Evolutionary conservation across 2,888 invertebrate genomes (phyloP).

Genomic region (Brassicogethes aeneus): DNA sequence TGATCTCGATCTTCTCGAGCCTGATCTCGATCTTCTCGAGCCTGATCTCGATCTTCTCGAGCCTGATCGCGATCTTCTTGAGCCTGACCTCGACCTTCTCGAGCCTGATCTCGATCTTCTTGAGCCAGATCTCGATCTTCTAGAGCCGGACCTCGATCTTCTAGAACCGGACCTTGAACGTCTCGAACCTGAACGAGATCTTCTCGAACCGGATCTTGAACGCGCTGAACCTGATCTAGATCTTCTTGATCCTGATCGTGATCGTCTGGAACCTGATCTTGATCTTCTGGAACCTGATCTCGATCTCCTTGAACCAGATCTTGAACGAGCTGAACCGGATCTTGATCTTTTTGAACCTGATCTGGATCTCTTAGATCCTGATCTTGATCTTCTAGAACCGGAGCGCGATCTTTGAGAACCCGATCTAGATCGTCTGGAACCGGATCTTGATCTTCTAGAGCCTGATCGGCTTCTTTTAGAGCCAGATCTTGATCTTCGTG

Average conservation of each 20-base stretch:
- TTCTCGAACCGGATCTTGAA: slow-evolving; percentile 27
- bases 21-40: slow-evolving; percentile 18
- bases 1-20: slow-evolving; percentile 24
- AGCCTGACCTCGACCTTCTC: slow-evolving; percentile 27
- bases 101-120: slow-evolving; percentile 30
- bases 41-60: slow-evolving; percentile 30
- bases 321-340: slow-evolving; percentile 24
- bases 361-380: slow-evolving; percentile 26
- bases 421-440: slow-evolving; percentile 14
- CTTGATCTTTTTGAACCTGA: slow-evolving; percentile 21
- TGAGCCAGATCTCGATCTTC: slow-evolving; percentile 19
- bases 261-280: slow-evolving; percentile 26
- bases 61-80: slow-evolving; percentile 27
- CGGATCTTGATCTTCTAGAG: slow-evolving; percentile 22
- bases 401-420: slow-evolving; percentile 20
- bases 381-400: slow-evolving; percentile 17
- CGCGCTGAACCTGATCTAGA: slow-evolving; percentile 30
- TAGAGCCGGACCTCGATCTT: slow-evolving; percentile 24
- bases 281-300: slow-evolving; percentile 22
- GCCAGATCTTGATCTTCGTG: slow-evolving; percentile 25
- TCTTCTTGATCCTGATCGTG: slow-evolving; percentile 29
- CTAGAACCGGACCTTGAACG: slow-evolving; percentile 29
- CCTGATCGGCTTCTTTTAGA: slow-evolving; percentile 17
- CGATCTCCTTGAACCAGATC: slow-evolving; percentile 20
- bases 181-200: slow-evolving; percentile 21